A percentile compares a stretch with the other conserved stretches of the same genome.
phyloP scores from a whole-genome alignment of 2,888 invertebrate species.

The Agapetus fuscipes region DNA sequence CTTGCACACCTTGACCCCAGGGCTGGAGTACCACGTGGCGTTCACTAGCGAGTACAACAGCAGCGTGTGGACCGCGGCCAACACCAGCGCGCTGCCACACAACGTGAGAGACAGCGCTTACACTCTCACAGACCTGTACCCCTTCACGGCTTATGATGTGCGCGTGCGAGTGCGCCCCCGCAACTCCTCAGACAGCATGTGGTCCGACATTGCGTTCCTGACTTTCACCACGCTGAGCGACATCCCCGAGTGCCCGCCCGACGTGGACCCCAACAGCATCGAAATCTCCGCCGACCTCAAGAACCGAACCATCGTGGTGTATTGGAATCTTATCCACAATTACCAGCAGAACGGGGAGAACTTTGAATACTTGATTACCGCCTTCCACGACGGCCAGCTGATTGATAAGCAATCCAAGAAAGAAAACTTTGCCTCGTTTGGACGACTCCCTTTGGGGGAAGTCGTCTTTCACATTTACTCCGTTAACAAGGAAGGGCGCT shows the following conservation, averaged over 20 bases:
- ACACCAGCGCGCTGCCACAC: constrained; percentile 29
- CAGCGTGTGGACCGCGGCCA: constrained; percentile 37
- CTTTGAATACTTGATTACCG: constrained; percentile 58
- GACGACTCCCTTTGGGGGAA: constrained; percentile 36
- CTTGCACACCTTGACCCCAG: constrained; percentile 41
- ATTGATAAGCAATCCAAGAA: constrained; percentile 23
- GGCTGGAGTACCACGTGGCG: constrained; percentile 39
- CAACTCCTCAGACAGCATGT: constrained; percentile 46
- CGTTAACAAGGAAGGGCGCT: constrained; percentile 49
- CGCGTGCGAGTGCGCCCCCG: constrained; percentile 56
- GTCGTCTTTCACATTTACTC: constrained; percentile 50
- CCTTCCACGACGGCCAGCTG: constrained; percentile 40
- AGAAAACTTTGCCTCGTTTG: constrained; percentile 49
- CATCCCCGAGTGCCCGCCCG: constrained; percentile 57
- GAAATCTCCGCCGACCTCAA: constrained; percentile 46
- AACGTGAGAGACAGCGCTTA: constrained; percentile 35
- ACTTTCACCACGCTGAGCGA: constrained; percentile 52
- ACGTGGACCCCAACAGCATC: constrained; percentile 64
- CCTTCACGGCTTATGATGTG: constrained; percentile 61
- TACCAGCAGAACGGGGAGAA: constrained; percentile 63
- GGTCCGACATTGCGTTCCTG: constrained; percentile 58
- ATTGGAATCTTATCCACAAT: constrained; percentile 67
- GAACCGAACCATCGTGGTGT: constrained; percentile 56
- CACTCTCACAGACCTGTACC: constrained; percentile 46
- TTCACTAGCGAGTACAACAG: constrained; percentile 42